Base-by-base conservation (phyloP, 2,888 invertebrate species). In the Drosophila maculinotata region DNA sequence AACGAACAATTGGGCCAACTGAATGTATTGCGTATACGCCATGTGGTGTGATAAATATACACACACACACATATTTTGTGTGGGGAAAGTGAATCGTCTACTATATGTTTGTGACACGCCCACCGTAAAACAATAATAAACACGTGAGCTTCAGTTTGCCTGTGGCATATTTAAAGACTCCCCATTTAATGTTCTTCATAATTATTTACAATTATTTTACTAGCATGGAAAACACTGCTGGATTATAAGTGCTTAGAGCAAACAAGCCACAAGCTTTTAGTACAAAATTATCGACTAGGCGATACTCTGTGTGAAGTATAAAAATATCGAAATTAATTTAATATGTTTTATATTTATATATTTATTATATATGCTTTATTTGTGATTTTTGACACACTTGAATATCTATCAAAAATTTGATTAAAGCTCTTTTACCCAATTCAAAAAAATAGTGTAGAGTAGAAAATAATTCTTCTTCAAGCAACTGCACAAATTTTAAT, bases 1-100 rank as follows among this genome's bases (percentile, higher is more conserved):
- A n/a, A n/a, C 65, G 35, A 66, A 35, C 57, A 80, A 85, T 76
- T 79, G 74, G 81, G 82, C 49, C 79, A 80, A 69, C 58, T 58
- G 59, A 57, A 57, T 52, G 63, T 57, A 42, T 65, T 78, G 68
- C 65, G 71, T 66, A 77, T 77, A 77, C 72, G 76, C 58, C 66
- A 49, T 51, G 60, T 60, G 4, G 33, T 44, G 39, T 49, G 36
- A 38, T 31, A 44, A 5, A 28, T 5, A 15, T 10, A 20, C 1
- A 23, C 2, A 23, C 1, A 38, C n/a, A 17, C 2, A 10, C 5
- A 5, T 5, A 17, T 2, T 4, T 5, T 25, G 2, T 10, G 1
- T n/a, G 3, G 9, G n/a, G 4, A 26, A n/a, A 31, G 17, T 9
- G 8, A 20, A 17, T 20, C 20, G 20, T 20, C 15, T 30, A 25